Base-by-base conservation (phyloP, 2,797 vertebrate genomes). In the Phylloscopus collybita region DNA sequence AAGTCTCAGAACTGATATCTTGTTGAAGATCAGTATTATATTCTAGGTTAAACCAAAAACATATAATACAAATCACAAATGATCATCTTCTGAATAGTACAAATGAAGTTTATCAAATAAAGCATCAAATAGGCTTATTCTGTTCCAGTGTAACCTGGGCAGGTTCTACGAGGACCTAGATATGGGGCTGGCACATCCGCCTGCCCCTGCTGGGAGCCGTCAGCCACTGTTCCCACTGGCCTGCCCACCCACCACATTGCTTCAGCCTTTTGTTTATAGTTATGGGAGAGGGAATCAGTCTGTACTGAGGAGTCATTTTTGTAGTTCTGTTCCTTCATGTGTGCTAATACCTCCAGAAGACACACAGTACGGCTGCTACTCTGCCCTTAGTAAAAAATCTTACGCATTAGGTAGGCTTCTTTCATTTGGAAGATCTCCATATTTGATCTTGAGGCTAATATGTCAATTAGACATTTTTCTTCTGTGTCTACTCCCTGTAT, bases 401-500 rank as follows among this genome's bases (percentile, higher is more conserved):
- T 98, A 98, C 98, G 96, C 96, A 98, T 97, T 94, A 87, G 65
- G 94, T 98, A 98, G 89, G 97, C 97, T 97, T 98, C 98, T 97
- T 97, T 97, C 88, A 98, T 96, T 85, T 98, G 98, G 96, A 98
- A 98, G 94, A 98, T 98, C 92, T 98, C 98, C 84, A 80, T 96
- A 38, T 97, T 98, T 96, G 98, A 97, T 97, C 98, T 98, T 57
- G 98, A 98, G 59, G 98, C 97, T 95, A 98, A 84, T 97, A 98
- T 98, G 74, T 98, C 98, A 95, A 98, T 98, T 69, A 98, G 96
- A 64, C 98, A 98, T 10, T 97, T 98, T 97, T 98, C 98, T 76
- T 98, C 97, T 61, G 92, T 98, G 64, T 97, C 98, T 79, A 19
- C 86, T 90, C 98, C 98, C 98, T 98, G 80, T 36, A 86, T 88